Conservation (phyloP, 2,797 vertebrate species). For the Acridotheres tristis region DNA sequence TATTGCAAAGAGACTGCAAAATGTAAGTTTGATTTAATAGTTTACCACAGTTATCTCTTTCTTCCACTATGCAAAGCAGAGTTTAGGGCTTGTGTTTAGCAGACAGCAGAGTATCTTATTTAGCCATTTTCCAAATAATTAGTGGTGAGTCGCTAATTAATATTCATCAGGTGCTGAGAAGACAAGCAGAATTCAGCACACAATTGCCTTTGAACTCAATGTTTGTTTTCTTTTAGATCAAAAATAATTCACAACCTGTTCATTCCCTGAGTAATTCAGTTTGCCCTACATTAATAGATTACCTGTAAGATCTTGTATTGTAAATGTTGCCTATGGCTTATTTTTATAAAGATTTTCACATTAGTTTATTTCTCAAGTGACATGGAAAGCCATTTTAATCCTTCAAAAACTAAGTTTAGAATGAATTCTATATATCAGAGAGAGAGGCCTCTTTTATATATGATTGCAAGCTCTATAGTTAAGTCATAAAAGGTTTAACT, state of each 20-base stretch:
- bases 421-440: background rate
- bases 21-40: slow-evolving; percentile 8
- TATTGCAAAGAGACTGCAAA: slow-evolving; percentile 39
- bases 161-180: background rate
- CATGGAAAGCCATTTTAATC: background rate
- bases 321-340: background rate
- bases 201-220: background rate
- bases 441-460: background rate
- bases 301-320: background rate
- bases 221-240: background rate
- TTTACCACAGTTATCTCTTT: slow-evolving; percentile 37
- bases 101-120: background rate
- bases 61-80: slow-evolving; percentile 69
- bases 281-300: background rate
- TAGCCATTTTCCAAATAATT: background rate
- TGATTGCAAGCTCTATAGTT: background rate
- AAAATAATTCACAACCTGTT: background rate
- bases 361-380: background rate
- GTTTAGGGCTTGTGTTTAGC: background rate
- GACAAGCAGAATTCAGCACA: background rate
- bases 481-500: background rate
- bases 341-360: background rate
- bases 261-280: background rate
- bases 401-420: background rate
- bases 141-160: background rate